A percentile compares a stretch with the other conserved stretches of the same genome.
Conservation (phyloP, 2,888 invertebrate genomes). For the Arctia plantaginis region DNA sequence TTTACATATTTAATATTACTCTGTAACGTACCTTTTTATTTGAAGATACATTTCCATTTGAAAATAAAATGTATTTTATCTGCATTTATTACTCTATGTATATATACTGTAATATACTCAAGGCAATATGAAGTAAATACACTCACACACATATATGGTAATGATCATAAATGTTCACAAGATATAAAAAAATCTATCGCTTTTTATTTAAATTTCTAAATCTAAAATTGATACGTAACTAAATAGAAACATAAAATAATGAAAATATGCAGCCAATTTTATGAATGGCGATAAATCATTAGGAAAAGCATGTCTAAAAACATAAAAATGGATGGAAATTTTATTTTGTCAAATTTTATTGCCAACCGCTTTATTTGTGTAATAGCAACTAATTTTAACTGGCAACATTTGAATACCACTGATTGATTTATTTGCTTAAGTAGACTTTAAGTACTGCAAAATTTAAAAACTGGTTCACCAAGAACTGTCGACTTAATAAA, state of each 20-base stretch:
- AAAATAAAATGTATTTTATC: not conserved
- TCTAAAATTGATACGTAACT: not conserved
- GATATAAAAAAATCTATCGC: not conserved
- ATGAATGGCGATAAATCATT: not conserved
- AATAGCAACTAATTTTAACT: not conserved
- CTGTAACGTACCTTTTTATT: not conserved
- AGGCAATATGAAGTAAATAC: not conserved
- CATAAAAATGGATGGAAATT: not conserved
- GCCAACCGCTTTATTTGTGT: not conserved
- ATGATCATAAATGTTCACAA: not conserved
- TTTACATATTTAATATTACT: slow-evolving; percentile 1
- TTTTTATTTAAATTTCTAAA: not conserved
- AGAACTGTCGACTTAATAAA: not conserved
- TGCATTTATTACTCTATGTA: not conserved
- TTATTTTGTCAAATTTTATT: not conserved
- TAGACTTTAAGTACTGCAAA: slow-evolving; percentile 8
- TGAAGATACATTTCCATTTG: not conserved
- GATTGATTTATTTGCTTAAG: slow-evolving; percentile 20
- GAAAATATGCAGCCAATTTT: not conserved
- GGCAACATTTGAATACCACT: slow-evolving; percentile 14
- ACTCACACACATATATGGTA: not conserved
- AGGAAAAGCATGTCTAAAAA: not conserved
- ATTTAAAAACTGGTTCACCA: not conserved
- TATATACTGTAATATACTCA: not conserved
- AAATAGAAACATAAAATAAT: not conserved